A percentile compares a stretch with the other conserved stretches of the same genome.
These are phyloP conservation scores for Drosophila biarmipes DNA, from an alignment of 1,140 invertebrate species.

Conservation along the genomic window DNA sequence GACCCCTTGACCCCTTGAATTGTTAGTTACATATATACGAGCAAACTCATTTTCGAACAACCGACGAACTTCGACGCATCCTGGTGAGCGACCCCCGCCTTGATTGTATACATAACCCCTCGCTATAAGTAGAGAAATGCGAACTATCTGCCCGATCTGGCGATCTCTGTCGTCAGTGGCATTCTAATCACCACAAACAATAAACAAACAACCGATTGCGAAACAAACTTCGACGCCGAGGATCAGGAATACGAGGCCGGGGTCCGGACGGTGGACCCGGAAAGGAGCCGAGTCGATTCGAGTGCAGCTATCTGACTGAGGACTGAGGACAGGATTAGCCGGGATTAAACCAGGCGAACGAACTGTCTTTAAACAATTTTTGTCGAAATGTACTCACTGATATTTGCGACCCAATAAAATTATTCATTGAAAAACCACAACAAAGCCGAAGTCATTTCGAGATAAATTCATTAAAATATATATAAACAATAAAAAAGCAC, in stretches of 20 bases:
- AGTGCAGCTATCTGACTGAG: constrained; percentile 57
- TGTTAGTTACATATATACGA: constrained; percentile 65
- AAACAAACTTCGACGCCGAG: constrained; percentile 24
- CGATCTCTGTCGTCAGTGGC: constrained; percentile 69
- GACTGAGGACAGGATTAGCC: constrained; percentile 61
- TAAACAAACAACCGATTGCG: constrained; percentile 42
- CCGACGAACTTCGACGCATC: constrained; percentile 59
- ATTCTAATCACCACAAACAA: constrained; percentile 66
- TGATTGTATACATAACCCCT: constrained; percentile 60
- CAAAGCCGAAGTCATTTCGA: constrained; percentile 28
- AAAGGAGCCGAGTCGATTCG: constrained; percentile 11
- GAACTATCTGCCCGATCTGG: constrained; percentile 57
- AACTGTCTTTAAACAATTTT: constrained; percentile 64
- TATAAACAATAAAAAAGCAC: constrained; percentile 2
- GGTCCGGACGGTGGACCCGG: constrained; percentile 11
- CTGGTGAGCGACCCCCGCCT: constrained; percentile 64
- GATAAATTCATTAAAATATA: constrained; percentile 30
- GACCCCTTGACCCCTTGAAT: constrained; percentile 40
- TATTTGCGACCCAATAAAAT: constrained; percentile 78
- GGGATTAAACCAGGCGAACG: constrained; percentile 48
- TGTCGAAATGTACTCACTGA: constrained; percentile 78
- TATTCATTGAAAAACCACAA: constrained; percentile 63
- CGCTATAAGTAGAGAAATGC: constrained; percentile 52
- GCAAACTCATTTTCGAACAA: constrained; percentile 41
- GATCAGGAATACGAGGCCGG: constrained; percentile 11